These are phyloP conservation scores for Peromyscus aztecus DNA, from an alignment of 2,797 vertebrate genomes.

Conservation along the genomic window DNA sequence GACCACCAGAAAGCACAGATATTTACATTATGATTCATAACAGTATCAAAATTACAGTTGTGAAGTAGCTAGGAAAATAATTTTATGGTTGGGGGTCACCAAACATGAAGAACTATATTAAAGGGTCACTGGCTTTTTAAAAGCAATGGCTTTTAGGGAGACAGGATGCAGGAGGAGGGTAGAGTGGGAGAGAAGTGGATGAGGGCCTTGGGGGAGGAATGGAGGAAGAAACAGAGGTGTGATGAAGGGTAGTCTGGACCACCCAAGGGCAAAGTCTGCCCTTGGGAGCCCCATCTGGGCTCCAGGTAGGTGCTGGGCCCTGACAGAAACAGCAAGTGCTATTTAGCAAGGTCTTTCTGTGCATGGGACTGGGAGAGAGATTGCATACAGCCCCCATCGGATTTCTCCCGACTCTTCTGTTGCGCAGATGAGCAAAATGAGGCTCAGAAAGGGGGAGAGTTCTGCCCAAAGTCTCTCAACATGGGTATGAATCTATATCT, in stretches of 20 bases:
- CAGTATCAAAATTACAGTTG: neutral
- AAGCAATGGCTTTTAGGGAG: rapidly evolving
- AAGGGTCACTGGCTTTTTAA: too few species aligned
- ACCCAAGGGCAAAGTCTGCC: neutral
- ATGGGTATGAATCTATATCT: neutral
- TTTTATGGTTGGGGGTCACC: neutral
- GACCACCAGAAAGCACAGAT: neutral
- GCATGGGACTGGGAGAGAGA: neutral
- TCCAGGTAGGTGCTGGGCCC: slow-evolving; percentile 1
- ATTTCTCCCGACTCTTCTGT: neutral
- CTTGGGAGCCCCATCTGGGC: neutral
- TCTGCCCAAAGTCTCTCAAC: neutral
- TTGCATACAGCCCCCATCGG: neutral
- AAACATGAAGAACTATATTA: neutral
- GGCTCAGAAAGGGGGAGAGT: neutral
- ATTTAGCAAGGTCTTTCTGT: neutral
- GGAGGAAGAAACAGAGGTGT: neutral
- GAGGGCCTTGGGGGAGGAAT: neutral
- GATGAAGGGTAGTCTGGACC: neutral
- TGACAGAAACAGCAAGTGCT: neutral
- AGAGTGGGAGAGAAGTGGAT: neutral
- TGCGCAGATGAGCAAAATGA: slow-evolving; percentile 48
- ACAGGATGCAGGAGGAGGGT: neutral
- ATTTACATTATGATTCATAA: neutral
- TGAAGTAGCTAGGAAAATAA: neutral